phyloP scores from a whole-genome alignment of 2,888 invertebrate genomes.

The Heliconius sara region DNA sequence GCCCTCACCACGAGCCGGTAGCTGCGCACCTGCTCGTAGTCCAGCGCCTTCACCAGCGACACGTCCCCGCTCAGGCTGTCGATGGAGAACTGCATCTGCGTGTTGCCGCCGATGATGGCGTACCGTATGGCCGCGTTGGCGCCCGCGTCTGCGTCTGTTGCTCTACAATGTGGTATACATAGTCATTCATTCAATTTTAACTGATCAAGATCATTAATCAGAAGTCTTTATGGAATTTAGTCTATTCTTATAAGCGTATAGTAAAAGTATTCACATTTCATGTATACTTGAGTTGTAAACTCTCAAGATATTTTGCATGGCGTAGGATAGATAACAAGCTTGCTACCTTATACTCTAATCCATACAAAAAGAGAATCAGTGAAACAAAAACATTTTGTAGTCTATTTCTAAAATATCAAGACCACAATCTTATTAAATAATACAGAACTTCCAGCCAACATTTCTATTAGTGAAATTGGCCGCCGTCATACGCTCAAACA shows the following conservation, averaged over 20 bases:
- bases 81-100: conserved; percentile 96
- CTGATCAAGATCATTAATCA: background rate
- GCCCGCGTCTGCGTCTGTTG: conserved; percentile 96
- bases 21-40: conserved; percentile 93
- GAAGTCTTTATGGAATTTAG: background rate
- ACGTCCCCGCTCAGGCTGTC: conserved; percentile 97
- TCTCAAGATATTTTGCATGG: background rate
- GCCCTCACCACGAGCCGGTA: conserved; percentile 96
- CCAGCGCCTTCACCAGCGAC: conserved; percentile 92
- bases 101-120: conserved; percentile 97
- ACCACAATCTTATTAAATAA: background rate
- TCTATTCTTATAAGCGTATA: background rate
- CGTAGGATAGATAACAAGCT: background rate
- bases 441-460: conserved; percentile 25
- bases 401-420: conserved; percentile 8
- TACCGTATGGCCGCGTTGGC: conserved; percentile 96
- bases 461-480: conserved; percentile 37
- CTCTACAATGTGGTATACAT: conserved; percentile 77
- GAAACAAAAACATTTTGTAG: background rate
- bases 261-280: background rate
- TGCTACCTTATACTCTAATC: background rate
- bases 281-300: background rate
- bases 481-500: conserved; percentile 22
- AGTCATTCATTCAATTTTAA: background rate
- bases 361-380: background rate